A percentile compares a stretch with the other conserved stretches of the same genome.
phyloP scores from a whole-genome alignment of 1,140 invertebrate species.

The Orchestia grillus region DNA sequence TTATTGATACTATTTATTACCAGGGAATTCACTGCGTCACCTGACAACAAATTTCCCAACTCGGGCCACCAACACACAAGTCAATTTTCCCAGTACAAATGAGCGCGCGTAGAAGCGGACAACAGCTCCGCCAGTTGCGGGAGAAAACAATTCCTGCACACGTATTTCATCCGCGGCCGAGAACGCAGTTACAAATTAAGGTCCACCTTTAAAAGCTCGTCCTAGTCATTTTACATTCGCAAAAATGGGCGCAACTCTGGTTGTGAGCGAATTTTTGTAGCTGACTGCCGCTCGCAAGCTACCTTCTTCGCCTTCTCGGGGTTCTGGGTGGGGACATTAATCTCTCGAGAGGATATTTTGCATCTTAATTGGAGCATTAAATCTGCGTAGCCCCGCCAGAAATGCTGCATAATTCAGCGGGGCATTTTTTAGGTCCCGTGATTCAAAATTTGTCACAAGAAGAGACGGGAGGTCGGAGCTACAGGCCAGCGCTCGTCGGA shows the following conservation, averaged over 20 bases:
- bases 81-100: neutral
- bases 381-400: constrained; percentile 10
- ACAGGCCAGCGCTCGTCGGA: neutral
- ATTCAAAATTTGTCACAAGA: neutral
- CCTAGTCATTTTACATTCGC: constrained; percentile 7
- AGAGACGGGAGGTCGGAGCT: neutral
- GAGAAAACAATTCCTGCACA: neutral
- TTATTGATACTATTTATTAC: neutral
- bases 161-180: neutral
- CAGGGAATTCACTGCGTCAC: neutral
- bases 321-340: neutral
- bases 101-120: neutral
- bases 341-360: constrained; percentile 33
- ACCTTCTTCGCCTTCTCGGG: neutral
- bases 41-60: neutral
- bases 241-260: neutral
- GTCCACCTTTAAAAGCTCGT: neutral
- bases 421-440: neutral
- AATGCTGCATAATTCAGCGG: constrained; percentile 30
- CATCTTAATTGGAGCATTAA: constrained; percentile 50
- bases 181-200: neutral
- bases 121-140: neutral
- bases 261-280: neutral
- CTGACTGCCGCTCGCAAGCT: neutral
- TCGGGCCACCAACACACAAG: neutral